Percentiles rank a stretch among this genome's conserved stretches.
phyloP scores from a whole-genome alignment of 2,797 vertebrate species.

The Sebastes wilsoni region DNA sequence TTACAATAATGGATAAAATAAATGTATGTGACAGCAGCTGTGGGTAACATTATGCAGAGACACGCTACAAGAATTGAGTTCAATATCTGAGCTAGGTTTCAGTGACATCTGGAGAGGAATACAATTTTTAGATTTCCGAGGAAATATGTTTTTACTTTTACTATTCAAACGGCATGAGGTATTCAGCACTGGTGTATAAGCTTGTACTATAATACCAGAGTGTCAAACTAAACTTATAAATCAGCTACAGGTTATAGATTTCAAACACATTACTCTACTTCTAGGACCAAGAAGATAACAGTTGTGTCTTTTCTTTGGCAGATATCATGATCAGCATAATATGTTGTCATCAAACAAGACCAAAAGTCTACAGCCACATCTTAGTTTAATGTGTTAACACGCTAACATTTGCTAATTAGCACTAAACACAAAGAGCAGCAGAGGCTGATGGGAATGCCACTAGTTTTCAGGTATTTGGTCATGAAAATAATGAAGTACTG shows the following conservation, averaged over 20 bases:
- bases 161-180: neutral
- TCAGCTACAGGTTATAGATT: neutral
- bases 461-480: neutral
- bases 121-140: neutral
- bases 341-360: neutral
- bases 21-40: slow-evolving; percentile 6
- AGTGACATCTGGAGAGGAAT: neutral
- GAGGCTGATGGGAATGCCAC: neutral
- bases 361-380: neutral
- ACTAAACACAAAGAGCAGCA: neutral
- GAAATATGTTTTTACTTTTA: neutral
- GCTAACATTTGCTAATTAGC: neutral
- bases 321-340: neutral
- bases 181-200: no score
- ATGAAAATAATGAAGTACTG: neutral
- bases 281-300: neutral
- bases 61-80: neutral
- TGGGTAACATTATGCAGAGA: neutral
- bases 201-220: neutral
- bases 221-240: neutral
- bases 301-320: neutral
- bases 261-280: neutral
- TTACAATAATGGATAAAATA: neutral
- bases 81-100: neutral
- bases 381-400: neutral